Evolutionary conservation across 2,113 vertebrate species (phyloP).

Genomic region (Cheilinus undulatus): DNA sequence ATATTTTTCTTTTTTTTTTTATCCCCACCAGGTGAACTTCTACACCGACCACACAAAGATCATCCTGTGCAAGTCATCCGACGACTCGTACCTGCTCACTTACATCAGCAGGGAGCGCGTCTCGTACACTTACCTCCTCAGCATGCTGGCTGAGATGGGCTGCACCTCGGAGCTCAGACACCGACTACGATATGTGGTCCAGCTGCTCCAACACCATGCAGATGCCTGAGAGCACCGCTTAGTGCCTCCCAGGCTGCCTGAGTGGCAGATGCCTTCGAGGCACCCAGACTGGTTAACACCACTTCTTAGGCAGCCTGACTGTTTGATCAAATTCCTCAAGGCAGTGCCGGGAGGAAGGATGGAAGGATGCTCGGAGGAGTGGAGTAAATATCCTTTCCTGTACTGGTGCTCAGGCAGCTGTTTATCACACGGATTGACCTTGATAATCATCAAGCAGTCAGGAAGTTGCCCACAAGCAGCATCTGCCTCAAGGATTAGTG

Average conservation of each 20-base stretch:
- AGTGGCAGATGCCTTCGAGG: slow-evolving; percentile 46
- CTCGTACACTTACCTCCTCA: slow-evolving; percentile 91
- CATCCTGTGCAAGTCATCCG: slow-evolving; percentile 92
- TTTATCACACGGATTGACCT: slow-evolving; percentile 49
- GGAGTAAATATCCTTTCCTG: slow-evolving; percentile 48
- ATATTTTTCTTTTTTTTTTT: neutral
- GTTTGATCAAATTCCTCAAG: slow-evolving; percentile 48
- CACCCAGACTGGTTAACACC: slow-evolving; percentile 35
- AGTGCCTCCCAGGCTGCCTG: slow-evolving; percentile 46
- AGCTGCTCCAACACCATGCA: slow-evolving; percentile 90
- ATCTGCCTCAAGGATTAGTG: slow-evolving; percentile 68
- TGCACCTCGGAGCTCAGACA: slow-evolving; percentile 90
- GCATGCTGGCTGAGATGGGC: slow-evolving; percentile 89
- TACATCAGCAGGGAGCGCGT: slow-evolving; percentile 93
- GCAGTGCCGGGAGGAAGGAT: slow-evolving; percentile 34
- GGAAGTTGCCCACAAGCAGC: slow-evolving; percentile 56
- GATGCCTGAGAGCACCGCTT: slow-evolving; percentile 76
- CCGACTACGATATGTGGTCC: slow-evolving; percentile 90
- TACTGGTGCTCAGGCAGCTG: slow-evolving; percentile 53
- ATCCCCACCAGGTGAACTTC: slow-evolving; percentile 91
- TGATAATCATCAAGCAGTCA: slow-evolving; percentile 59
- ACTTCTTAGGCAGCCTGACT: slow-evolving; percentile 42
- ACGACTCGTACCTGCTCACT: slow-evolving; percentile 91
- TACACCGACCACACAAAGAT: slow-evolving; percentile 97
- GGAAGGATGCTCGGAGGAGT: slow-evolving; percentile 42